A percentile compares a stretch with the other conserved stretches of the same genome.
Conservation (phyloP, 2,113 vertebrate genomes). For the Chloropsis cyanopogon region DNA sequence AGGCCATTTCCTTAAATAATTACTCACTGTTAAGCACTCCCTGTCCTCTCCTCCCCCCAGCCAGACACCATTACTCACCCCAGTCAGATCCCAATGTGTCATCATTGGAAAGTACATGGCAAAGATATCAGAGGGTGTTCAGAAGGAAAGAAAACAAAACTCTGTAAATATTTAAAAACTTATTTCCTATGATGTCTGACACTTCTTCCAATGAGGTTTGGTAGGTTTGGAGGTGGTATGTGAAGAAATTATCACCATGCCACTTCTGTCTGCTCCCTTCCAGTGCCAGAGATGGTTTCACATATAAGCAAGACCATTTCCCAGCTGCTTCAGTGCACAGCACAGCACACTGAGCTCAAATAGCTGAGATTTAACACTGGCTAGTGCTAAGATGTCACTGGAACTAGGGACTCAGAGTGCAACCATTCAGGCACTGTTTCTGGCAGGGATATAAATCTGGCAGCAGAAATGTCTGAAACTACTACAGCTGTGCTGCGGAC, state of each 20-base stretch:
- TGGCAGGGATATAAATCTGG: slow-evolving; percentile 17
- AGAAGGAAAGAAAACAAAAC: slow-evolving; percentile 52
- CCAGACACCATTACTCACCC: slow-evolving; percentile 56
- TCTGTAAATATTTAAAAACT: slow-evolving; percentile 34
- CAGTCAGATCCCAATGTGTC: slow-evolving; percentile 52
- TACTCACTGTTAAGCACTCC: slow-evolving; percentile 39
- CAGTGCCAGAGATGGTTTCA: neutral
- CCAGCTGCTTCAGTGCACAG: neutral
- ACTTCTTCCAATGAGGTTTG: neutral
- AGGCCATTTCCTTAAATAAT: slow-evolving; percentile 36
- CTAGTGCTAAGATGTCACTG: slow-evolving; percentile 8
- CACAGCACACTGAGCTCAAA: neutral
- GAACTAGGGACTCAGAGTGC: neutral
- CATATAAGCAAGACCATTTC: neutral
- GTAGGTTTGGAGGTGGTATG: neutral
- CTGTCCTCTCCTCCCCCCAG: slow-evolving; percentile 33
- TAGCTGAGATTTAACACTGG: neutral
- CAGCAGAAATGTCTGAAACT: slow-evolving; percentile 35
- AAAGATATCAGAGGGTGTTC: slow-evolving; percentile 56
- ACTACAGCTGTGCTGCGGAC: slow-evolving; percentile 18
- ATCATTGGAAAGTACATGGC: slow-evolving; percentile 67
- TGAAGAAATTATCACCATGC: slow-evolving; percentile 15
- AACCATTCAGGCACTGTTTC: slow-evolving; percentile 18
- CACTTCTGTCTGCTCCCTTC: slow-evolving; percentile 1
- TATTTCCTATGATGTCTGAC: slow-evolving; percentile 30